Evolutionary conservation across 2,113 vertebrate genomes (phyloP), one percentile per base, ranked within the genome.

Genomic region (Neomonachus schauinslandi): DNA sequence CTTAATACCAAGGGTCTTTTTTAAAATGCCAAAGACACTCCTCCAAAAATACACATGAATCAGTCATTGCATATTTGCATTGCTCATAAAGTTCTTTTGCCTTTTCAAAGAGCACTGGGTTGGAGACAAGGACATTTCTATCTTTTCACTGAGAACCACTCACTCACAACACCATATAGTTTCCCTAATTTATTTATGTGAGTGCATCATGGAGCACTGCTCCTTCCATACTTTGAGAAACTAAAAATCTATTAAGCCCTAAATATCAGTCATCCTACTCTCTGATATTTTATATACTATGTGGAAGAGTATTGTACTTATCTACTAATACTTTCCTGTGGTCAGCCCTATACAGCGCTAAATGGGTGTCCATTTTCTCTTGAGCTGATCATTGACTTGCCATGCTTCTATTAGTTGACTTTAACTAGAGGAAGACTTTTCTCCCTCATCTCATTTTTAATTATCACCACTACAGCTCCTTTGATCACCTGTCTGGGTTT

Each of bases 31-130:
- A 95, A 24, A 95, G 94, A 97, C 93, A 95, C n/a, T 87, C 76
- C 91, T 97, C 93, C 93, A 97, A 97, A 98, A 98, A 97, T 97
- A 98, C 91, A 94, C 96, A 97, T 97, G 97, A 98, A 97, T 97
- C 91, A 85, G 92, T 89, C 94, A 96, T 98, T 98, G 85, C 97
- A 97, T 97, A 42, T 42, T 42, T 42, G 39, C 39, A 42, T 95
- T 95, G 61, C 91, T 89, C 91, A 79, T 97, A 97, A 96, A 95
- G 91, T 42, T 84, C 77, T 96, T 94, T 90, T 81, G 57, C 94
- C 91, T 97, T 98, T 93, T 88, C 49, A 95, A 82, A 98, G 96
- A 97, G 89, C 93, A 79, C 80, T 81, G 81, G 84, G 81, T 89
- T 49, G 8, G 77, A 96, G 94, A 98, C 97, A 97, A 98, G 96